Evolutionary conservation across 2,113 vertebrate species (phyloP), one percentile per base, ranked within the genome.

Genomic region (Pygoscelis adeliae): DNA sequence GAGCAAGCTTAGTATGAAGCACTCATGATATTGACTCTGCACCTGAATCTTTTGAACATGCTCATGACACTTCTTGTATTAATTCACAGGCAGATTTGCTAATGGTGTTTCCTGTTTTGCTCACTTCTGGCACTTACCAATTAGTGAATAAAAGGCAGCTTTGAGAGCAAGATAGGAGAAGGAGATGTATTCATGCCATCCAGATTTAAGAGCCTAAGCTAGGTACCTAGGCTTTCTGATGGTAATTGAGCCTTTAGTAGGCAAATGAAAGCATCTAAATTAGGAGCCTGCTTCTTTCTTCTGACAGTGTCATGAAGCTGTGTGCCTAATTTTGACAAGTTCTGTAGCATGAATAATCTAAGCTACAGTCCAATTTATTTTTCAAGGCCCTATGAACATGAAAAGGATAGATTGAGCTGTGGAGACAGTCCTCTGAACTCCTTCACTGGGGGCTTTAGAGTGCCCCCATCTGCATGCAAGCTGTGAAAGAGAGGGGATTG

Each of bases 241-340:
- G 53, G 78, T 82, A 90, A 92, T 76, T 79, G 52, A 91, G 70
- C 40, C 59, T 81, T 95, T 81, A 89, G 42, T 5, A 95, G 23
- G 83, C 34, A 94, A 91, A 89, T 66, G 34, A 81, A 92, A 90
- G 76, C 89, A 83, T n/a, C 79, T 80, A 86, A 89, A 92, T 96
- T 81, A 66, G 86, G 40, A 90, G 26, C 62, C 49, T 56, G 30
- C 56, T 40, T 38, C 65, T 78, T 89, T 77, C 58, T 80, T 83
- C 42, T 72, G 40, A 46, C 44, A 40, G 8, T 12, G 18, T 38
- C 15, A 3, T 81, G 86, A 62, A 70, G 46, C 52, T 83, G 38
- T 59, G 82, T 66, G 62, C 40, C 30, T 70, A 34, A 42, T 80
- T 90, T 36, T 77, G 76, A 53, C 50, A 62, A 74, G 27, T 50